Evolutionary conservation across 2,888 invertebrate genomes (phyloP).

Genomic region (Eudasyphora cyanicolor): DNA sequence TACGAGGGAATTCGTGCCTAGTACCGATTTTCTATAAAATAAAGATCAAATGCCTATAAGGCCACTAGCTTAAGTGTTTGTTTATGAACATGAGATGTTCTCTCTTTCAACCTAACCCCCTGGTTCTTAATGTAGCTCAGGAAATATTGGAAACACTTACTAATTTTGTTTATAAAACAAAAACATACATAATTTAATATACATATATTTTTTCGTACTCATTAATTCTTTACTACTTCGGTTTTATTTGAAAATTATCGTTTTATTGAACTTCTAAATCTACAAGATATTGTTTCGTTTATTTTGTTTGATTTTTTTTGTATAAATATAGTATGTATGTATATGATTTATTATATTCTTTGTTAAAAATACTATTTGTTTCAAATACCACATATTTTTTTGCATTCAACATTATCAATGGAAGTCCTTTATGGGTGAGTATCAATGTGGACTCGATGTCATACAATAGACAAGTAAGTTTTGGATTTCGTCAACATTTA

Average conservation of each 20-base stretch:
- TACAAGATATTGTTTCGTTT: background rate
- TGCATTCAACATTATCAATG: background rate
- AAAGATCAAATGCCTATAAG: no score
- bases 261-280: background rate
- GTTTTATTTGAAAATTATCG: background rate
- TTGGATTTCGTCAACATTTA: background rate
- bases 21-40: no score
- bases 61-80: no score
- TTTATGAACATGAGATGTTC: no score
- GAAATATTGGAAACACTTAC: no score
- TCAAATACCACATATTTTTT: background rate
- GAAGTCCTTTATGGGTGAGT: no score
- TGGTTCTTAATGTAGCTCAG: no score
- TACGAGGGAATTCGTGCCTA: no score
- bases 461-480: background rate
- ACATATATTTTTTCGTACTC: background rate
- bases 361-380: no score
- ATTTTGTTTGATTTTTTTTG: background rate
- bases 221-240: background rate
- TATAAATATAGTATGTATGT: background rate
- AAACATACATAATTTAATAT: background rate
- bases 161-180: background rate
- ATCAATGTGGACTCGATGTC: background rate
- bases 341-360: no score
- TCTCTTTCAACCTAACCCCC: no score